Conservation (phyloP, 2,888 invertebrate species). For the Leptothorax acervorum region DNA sequence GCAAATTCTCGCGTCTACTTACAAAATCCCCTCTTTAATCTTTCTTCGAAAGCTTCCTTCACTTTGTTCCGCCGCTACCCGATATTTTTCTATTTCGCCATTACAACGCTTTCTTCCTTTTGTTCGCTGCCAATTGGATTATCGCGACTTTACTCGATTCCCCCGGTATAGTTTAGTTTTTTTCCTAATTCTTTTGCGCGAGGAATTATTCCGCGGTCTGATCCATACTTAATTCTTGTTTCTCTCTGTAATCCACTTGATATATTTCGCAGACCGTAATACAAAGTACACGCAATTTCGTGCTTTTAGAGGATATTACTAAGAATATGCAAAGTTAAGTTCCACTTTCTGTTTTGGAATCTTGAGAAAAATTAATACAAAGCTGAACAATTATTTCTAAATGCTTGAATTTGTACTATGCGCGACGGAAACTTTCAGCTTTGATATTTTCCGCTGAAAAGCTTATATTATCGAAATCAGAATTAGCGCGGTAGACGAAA, state of each 20-base stretch:
- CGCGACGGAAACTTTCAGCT: neutral
- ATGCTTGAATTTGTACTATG: too few species aligned
- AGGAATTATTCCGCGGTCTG: constrained; percentile 22
- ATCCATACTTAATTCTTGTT: constrained; percentile 10
- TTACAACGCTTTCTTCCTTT: constrained; percentile 53
- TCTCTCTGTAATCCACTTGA: neutral
- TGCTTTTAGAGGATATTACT: neutral
- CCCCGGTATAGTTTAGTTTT: neutral
- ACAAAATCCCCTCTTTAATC: constrained; percentile 68
- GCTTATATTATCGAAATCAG: neutral
- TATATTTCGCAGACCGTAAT: neutral
- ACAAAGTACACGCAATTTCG: neutral
- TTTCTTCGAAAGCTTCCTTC: constrained; percentile 56
- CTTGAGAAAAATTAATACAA: neutral
- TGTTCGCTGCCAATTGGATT: constrained; percentile 38
- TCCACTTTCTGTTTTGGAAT: neutral
- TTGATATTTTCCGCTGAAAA: neutral
- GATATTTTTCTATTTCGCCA: constrained; percentile 54
- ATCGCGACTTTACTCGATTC: constrained; percentile 38
- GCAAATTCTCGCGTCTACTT: constrained; percentile 63
- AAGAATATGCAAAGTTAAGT: neutral
- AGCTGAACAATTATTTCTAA: neutral
- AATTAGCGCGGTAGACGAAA: neutral
- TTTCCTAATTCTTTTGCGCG: constrained; percentile 8
- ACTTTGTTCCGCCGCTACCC: constrained; percentile 55